Conservation (phyloP, 1,140 invertebrate species). For the Eurytemora carolleeae region DNA sequence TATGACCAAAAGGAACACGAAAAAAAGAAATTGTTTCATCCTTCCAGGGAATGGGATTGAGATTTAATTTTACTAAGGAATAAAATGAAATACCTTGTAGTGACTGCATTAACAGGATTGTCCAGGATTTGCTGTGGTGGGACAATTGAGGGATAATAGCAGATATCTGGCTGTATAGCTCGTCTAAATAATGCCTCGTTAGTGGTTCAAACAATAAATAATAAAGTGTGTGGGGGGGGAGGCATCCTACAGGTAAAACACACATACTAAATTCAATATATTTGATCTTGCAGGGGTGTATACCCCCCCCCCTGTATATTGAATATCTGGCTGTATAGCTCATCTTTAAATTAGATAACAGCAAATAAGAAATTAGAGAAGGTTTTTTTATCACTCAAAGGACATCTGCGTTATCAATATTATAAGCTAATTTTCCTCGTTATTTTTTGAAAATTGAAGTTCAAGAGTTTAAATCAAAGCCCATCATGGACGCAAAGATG, state of each 20-base stretch:
- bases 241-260: too few species aligned
- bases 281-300: neutral
- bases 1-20: neutral
- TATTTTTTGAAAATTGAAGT: too few species aligned
- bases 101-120: conserved; percentile 91
- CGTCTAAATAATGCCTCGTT: conserved; percentile 27
- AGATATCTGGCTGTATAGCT: conserved; percentile 66
- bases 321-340: too few species aligned
- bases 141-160: conserved; percentile 53
- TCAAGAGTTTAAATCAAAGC: too few species aligned
- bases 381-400: too few species aligned
- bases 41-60: neutral
- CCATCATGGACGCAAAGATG: too few species aligned
- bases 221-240: neutral
- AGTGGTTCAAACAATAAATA: neutral
- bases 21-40: neutral
- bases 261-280: neutral
- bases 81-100: conserved; percentile 34
- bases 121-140: conserved; percentile 72
- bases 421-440: too few species aligned
- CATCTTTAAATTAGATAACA: too few species aligned
- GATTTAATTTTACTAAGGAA: neutral
- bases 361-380: too few species aligned
- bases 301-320: neutral
- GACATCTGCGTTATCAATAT: too few species aligned